Evolutionary conservation across 2,888 invertebrate species (phyloP), one percentile per base, ranked within the genome.

Genomic region (Dexiosoma caninum): DNA sequence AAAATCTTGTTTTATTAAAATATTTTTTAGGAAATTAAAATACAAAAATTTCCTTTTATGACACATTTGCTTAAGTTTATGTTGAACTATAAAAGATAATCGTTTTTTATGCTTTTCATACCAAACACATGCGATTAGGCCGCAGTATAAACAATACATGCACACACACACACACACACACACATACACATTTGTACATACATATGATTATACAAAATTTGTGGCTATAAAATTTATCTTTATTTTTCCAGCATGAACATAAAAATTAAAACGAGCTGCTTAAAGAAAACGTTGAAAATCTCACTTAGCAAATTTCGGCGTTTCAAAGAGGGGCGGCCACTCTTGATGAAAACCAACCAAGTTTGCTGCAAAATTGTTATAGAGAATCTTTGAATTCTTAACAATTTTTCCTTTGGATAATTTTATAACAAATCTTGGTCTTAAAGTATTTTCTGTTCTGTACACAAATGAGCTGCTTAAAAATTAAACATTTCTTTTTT

Each of bases 381-480:
- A 35, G 51, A 46, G 62, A 23, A 30, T 46, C 46, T 12, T 12
- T 6, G 30, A 69, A 35, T 55, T 32, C 30, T 57, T n/a, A 0
- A 0, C 14, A 12, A 49, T 37, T 49, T 59, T 59, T 27, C 4
- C 35, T 14, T 10, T 2, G 4, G n/a, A 35, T 32, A 40, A 8
- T 19, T 2, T 12, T 3, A 57, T 51, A 69, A 60, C 44, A 62
- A 76, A 69, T 60, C 60, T 30, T 44, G n/a, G 21, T 40, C 57
- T 57, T 75, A 42, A 76, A 69, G 40, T 46, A 12, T 71, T 71
- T 67, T 14, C 12, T 40, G 5, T 40, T n/a, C 46, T 3, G 53
- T 71, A 71, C 71, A 67, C 53, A 71, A 80, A 76, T 76, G 75
- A 55, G 53, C 12, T 71, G 53, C 40, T 53, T 60, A 12, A 59